phyloP scores from a whole-genome alignment of 2,888 invertebrate genomes.

The Crepidodera aurea region DNA sequence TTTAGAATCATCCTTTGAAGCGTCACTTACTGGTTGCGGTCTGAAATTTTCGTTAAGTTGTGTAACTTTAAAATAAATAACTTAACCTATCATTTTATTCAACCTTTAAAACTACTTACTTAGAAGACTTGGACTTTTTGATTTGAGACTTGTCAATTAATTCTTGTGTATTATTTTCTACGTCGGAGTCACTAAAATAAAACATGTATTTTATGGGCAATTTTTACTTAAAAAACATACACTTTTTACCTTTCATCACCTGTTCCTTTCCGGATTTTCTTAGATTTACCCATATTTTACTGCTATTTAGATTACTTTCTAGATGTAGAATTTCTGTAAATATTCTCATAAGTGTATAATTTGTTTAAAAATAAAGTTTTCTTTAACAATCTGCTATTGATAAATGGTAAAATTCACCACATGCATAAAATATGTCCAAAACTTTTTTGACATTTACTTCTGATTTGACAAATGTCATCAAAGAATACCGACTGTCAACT shows the following conservation, averaged over 20 bases:
- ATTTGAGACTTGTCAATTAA: slow-evolving; percentile 51
- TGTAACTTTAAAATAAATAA: slow-evolving; percentile 27
- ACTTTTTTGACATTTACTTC: slow-evolving; percentile 20
- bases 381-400: slow-evolving; percentile 38
- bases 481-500: not conserved
- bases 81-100: slow-evolving; percentile 47
- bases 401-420: slow-evolving; percentile 28
- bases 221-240: slow-evolving; percentile 23
- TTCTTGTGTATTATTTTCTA: slow-evolving; percentile 53
- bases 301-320: slow-evolving; percentile 42
- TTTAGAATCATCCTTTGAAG: slow-evolving; percentile 32
- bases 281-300: slow-evolving; percentile 76
- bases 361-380: slow-evolving; percentile 26
- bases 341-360: slow-evolving; percentile 54
- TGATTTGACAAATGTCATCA: slow-evolving; percentile 18
- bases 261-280: slow-evolving; percentile 81
- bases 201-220: slow-evolving; percentile 51
- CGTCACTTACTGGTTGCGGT: slow-evolving; percentile 2
- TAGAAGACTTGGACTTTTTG: slow-evolving; percentile 53
- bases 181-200: slow-evolving; percentile 74
- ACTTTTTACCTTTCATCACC: slow-evolving; percentile 75
- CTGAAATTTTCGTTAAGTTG: slow-evolving; percentile 7
- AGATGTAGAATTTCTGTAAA: slow-evolving; percentile 45
- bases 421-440: slow-evolving; percentile 27
- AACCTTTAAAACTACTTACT: slow-evolving; percentile 47